These are phyloP conservation scores for Pituophis catenifer DNA, from an alignment of 2,113 vertebrate species.

Conservation along the genomic window DNA sequence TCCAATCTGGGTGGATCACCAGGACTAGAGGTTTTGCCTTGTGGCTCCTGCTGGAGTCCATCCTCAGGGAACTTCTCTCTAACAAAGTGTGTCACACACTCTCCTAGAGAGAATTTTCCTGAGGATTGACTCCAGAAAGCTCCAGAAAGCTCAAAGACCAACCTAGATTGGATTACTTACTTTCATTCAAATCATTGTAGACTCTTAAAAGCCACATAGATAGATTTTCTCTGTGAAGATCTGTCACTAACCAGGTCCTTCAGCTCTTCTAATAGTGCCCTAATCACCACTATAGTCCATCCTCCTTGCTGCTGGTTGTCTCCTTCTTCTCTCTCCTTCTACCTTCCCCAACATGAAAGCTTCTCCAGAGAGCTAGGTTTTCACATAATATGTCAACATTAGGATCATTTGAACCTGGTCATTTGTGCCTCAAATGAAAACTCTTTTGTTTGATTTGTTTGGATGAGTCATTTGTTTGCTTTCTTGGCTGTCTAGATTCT, in stretches of 20 bases:
- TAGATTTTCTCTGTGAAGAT: neutral
- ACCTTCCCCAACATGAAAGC: neutral
- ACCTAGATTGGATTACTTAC: neutral
- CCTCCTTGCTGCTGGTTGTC: neutral
- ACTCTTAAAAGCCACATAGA: neutral
- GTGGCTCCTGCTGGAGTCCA: too few species aligned
- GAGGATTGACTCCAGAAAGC: too few species aligned
- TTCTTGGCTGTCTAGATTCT: neutral
- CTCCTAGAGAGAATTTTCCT: too few species aligned
- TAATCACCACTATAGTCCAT: neutral
- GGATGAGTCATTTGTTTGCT: neutral
- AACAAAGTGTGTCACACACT: too few species aligned
- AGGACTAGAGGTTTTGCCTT: too few species aligned
- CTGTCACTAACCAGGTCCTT: neutral
- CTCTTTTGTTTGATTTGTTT: neutral
- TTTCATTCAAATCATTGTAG: neutral
- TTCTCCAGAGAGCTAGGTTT: neutral
- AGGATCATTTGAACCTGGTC: neutral
- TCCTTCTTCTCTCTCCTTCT: neutral
- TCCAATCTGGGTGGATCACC: too few species aligned
- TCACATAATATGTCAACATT: neutral
- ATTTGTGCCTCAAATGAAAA: neutral
- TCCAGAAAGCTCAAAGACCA: too few species aligned
- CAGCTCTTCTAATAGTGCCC: neutral
- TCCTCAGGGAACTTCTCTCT: too few species aligned